Base-by-base conservation (phyloP, 2,113 vertebrate genomes). In the Oncorhynchus nerka region DNA sequence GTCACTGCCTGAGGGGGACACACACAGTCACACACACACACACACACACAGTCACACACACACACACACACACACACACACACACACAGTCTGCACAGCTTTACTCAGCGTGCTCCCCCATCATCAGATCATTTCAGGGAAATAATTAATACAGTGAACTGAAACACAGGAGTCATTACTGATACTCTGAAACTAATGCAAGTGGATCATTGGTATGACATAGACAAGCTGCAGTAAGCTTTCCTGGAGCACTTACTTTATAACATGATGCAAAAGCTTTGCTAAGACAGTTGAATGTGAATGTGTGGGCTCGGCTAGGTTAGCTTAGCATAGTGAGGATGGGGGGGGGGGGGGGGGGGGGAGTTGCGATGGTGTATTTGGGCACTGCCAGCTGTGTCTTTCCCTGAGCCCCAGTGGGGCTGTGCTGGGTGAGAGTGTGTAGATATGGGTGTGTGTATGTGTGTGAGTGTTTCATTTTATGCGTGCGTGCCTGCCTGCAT, bases 221-320 rank as follows among this genome's bases (percentile, higher is more conserved):
- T 19, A 19, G 51, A 55, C 5, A 55, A 15, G 51, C 61, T 16
- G 61, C 61, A 13, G 7, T 64, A 26, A n/a, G 24, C n/a, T 26
- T 64, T 64, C 61, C 9, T 26, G 61, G 61, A 22, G 9, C 9
- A 45, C 9, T 45, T 45, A 45, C 39, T 45, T 45, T 64, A 26
- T 64, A 64, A 24, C n/a, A 19, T 64, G 61, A 64, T 64, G n/a
- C 61, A n/a, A 26, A 9, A 12, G 61, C 24, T 28, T 67, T 81
- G 85, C 84, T 87, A 89, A 85, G 83, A 86, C 82, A 89, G 83
- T 88, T 91, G 85, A 90, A 90, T 85, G 87, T 81, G 88, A 88
- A 75, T 83, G 84, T 78, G 57, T 79, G 79, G 87, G 57, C n/a
- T 62, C 59, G 20, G 1, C 59, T 22, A n/a, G 59, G 59, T 62